Evolutionary conservation across 2,797 vertebrate genomes (phyloP), one percentile per base, ranked within the genome.

Genomic region (Catharus ustulatus): DNA sequence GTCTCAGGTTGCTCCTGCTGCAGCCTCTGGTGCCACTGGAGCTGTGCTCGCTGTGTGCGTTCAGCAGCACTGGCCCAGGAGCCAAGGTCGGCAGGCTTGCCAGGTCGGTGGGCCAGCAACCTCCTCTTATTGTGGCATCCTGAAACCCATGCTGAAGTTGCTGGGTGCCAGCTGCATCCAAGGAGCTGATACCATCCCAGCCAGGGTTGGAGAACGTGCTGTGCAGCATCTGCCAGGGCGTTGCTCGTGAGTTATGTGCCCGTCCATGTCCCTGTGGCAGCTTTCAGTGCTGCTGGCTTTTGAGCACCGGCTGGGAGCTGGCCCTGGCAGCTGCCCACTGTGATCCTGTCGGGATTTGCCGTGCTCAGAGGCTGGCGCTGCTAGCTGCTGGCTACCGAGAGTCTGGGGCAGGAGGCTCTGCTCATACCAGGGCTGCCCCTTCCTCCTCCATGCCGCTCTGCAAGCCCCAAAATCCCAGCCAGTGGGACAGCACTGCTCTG

Each of bases 41-140:
- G 22, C 74, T 73, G 63, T 58, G 59, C 36, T 77, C 0, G 0
- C 8, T 2, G 6, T 4, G 15, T n/a, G 18, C 8, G 0, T 36
- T 86, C 59, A 21, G 46, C 2, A 4, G 21, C 52, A 18, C n/a
- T 0, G 0, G 20, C 51, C 40, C 0, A 1, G 19, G 17, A 45
- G 43, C 1, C 2, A 5, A 14, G 43, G 20, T 27, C 0, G 5
- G 42, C 67, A 20, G 46, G 30, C 29, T 32, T 12, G 14, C 40
- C 13, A 13, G 40, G 40, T 40, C 13, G 14, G 40, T 40, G 57
- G 49, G 30, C 52, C 10, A 4, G 55, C 63, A 52, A 5, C 36
- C 34, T 66, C 27, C 23, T 36, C 27, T 48, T 1, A 0, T 57
- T 22, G 22, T 2, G 3, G 22, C 55, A 52, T 66, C 38, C 49